These are phyloP conservation scores for Chaetodon trifascialis DNA, from an alignment of 2,113 vertebrate genomes.

Conservation along the genomic window DNA sequence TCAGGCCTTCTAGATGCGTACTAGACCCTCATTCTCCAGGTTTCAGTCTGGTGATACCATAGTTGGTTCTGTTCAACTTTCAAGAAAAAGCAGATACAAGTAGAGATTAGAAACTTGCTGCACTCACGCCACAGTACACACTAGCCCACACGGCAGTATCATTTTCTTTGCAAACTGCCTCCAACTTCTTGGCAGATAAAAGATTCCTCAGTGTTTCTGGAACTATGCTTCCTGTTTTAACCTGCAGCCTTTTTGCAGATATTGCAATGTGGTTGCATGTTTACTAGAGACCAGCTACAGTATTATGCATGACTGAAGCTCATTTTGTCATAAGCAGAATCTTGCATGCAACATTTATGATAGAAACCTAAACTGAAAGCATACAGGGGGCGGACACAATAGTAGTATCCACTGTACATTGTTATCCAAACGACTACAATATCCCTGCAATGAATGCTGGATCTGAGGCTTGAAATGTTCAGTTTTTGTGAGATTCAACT, in stretches of 20 bases:
- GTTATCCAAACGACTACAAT: conserved; percentile 5
- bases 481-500: conserved; percentile 13
- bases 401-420: conserved; percentile 6
- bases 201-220: conserved; percentile 21
- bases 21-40: not conserved
- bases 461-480: not conserved
- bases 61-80: conserved; percentile 10
- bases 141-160: not conserved
- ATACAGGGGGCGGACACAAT: conserved; percentile 32
- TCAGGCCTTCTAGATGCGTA: not conserved
- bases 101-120: not conserved
- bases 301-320: conserved; percentile 40
- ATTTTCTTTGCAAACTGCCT: conserved; percentile 51
- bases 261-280: conserved; percentile 29
- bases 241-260: conserved; percentile 25
- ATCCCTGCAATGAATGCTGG: conserved; percentile 17
- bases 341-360: conserved; percentile 36
- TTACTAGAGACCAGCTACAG: conserved; percentile 16
- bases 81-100: not conserved
- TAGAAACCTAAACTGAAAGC: conserved; percentile 5
- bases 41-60: conserved; percentile 1
- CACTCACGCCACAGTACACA: not conserved
- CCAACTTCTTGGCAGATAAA: conserved; percentile 28
- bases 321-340: conserved; percentile 17
- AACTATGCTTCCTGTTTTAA: conserved; percentile 29